Conservation (phyloP, 1,140 invertebrate species). For the Chironomus tepperi region DNA sequence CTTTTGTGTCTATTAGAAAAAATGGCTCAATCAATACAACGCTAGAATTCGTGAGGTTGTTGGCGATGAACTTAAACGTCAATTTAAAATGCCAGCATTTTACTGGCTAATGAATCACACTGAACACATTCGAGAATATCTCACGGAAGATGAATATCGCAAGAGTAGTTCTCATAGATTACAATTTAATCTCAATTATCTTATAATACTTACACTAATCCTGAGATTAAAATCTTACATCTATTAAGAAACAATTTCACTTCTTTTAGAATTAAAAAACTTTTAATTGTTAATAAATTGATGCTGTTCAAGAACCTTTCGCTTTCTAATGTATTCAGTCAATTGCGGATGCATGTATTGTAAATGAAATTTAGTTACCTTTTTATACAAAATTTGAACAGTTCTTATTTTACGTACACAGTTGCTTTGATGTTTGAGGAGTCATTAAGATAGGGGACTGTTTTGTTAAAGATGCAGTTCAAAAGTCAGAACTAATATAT, state of each 20-base stretch:
- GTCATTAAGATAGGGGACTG: too few species aligned
- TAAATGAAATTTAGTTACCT: too few species aligned
- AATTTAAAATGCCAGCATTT: conserved; percentile 57
- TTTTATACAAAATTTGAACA: too few species aligned
- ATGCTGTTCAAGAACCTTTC: too few species aligned
- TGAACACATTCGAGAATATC: conserved; percentile 50
- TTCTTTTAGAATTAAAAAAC: too few species aligned
- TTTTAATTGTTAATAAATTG: too few species aligned
- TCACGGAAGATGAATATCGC: conserved; percentile 37
- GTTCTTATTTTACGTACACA: too few species aligned
- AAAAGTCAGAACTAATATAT: too few species aligned
- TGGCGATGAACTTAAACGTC: conserved; percentile 58
- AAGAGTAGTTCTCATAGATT: not conserved
- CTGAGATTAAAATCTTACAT: not conserved
- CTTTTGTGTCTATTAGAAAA: conserved; percentile 45
- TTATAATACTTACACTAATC: conserved; percentile 15
- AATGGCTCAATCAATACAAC: conserved; percentile 73
- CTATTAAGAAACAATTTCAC: not conserved
- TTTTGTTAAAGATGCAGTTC: too few species aligned
- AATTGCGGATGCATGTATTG: too few species aligned
- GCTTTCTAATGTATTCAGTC: too few species aligned
- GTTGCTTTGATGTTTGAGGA: too few species aligned
- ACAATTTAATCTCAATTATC: conserved; percentile 13
- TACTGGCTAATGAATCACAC: conserved; percentile 77
- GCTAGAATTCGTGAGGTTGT: conserved; percentile 56